Evolutionary conservation across 2,113 vertebrate species (phyloP).

Genomic region (Triplophysa rosa): DNA sequence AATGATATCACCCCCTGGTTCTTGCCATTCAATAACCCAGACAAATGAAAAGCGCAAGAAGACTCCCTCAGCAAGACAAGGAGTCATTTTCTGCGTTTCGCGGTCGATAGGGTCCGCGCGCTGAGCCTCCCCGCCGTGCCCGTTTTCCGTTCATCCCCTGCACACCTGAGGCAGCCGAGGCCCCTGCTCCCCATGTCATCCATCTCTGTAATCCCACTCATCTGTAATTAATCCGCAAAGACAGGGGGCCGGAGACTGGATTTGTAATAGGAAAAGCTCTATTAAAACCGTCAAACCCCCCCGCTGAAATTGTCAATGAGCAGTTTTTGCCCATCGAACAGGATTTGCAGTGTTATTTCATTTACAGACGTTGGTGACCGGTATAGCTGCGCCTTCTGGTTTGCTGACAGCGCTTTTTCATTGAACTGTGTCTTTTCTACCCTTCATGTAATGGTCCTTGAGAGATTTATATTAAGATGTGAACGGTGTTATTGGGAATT

Average conservation of each 20-base stretch:
- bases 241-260: slow-evolving; percentile 84
- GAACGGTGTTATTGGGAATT: slow-evolving; percentile 35
- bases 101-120: slow-evolving; percentile 39
- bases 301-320: slow-evolving; percentile 82
- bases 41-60: slow-evolving; percentile 60
- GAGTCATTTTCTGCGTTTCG: slow-evolving; percentile 35
- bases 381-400: slow-evolving; percentile 46
- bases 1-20: slow-evolving; percentile 59
- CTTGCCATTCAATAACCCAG: slow-evolving; percentile 58
- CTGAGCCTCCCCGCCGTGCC: slow-evolving; percentile 41
- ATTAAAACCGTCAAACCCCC: slow-evolving; percentile 81
- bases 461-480: slow-evolving; percentile 43
- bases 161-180: slow-evolving; percentile 38
- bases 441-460: slow-evolving; percentile 35
- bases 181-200: slow-evolving; percentile 33
- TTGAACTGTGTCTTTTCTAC: slow-evolving; percentile 45
- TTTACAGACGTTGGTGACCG: slow-evolving; percentile 68
- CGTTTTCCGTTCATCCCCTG: slow-evolving; percentile 33
- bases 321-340: slow-evolving; percentile 83
- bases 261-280: slow-evolving; percentile 86
- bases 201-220: slow-evolving; percentile 85
- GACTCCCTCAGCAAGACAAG: slow-evolving; percentile 55
- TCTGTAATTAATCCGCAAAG: slow-evolving; percentile 87
- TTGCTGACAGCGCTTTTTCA: slow-evolving; percentile 72
- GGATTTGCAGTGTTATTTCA: slow-evolving; percentile 87